These are phyloP conservation scores for Cyanoliseus patagonus DNA, from an alignment of 2,113 vertebrate species.

Conservation along the genomic window DNA sequence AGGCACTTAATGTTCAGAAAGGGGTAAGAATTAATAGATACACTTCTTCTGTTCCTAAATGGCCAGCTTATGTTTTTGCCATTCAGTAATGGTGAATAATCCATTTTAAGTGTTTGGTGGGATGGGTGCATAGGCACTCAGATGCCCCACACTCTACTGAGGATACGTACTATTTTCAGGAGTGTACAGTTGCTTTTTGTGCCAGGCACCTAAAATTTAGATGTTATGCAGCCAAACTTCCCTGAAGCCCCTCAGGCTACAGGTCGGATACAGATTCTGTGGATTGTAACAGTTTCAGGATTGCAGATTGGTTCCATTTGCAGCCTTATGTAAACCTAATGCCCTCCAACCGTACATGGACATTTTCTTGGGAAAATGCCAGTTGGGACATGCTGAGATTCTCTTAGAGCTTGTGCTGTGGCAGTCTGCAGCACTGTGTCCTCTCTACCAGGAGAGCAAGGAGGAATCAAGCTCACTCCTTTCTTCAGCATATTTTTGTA, in stretches of 20 bases:
- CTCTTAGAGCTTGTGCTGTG: not conserved
- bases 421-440: accelerated
- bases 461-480: not conserved
- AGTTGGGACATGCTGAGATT: not conserved
- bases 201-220: not conserved
- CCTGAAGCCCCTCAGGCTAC: not conserved
- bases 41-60: not conserved
- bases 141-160: not conserved
- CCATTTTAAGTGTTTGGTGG: not conserved
- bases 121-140: not conserved
- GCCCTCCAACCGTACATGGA: not conserved
- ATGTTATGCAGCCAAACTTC: not conserved
- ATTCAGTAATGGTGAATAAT: not conserved
- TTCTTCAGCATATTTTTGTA: not conserved
- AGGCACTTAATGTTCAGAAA: not conserved
- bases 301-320: not conserved
- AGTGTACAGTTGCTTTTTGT: not conserved
- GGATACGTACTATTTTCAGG: not conserved
- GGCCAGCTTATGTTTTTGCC: not conserved
- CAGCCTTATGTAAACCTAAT: not conserved
- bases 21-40: not conserved
- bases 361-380: not conserved
- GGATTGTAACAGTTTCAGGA: not conserved
- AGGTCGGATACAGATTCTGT: not conserved
- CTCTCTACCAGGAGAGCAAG: not conserved